Percentiles rank a stretch among this genome's conserved stretches.
phyloP scores from a whole-genome alignment of 2,113 vertebrate genomes.

The Cochlearius cochlearius region DNA sequence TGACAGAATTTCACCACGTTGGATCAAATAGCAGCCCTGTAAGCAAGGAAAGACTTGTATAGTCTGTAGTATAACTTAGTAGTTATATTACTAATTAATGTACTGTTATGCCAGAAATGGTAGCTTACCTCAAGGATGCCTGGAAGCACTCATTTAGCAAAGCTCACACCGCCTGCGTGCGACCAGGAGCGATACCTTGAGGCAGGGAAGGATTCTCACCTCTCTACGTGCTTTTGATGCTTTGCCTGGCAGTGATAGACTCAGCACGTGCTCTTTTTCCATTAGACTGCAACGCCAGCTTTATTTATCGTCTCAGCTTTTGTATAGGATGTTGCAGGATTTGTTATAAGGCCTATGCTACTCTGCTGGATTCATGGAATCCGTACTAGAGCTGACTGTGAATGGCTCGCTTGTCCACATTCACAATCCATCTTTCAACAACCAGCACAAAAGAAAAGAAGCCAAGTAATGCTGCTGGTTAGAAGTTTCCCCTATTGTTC shows the following conservation, averaged over 20 bases:
- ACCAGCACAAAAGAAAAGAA: conserved; percentile 5
- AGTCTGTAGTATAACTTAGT: too few species aligned
- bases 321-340: background rate
- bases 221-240: background rate
- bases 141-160: background rate
- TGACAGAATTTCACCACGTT: background rate
- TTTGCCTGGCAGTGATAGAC: background rate
- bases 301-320: background rate
- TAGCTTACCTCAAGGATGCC: background rate
- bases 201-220: background rate
- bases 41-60: background rate
- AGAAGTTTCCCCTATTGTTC: background rate
- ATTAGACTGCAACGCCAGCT: background rate
- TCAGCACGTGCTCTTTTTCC: background rate
- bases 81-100: background rate
- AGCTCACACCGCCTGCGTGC: background rate
- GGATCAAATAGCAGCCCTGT: background rate
- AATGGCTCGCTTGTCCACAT: background rate
- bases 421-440: conserved; percentile 33
- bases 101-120: background rate
- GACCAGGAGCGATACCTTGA: background rate
- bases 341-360: background rate
- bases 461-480: background rate
- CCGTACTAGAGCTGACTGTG: background rate
- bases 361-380: background rate